Evolutionary conservation across 2,888 invertebrate genomes (phyloP).

Genomic region (Eurytoma californica): DNA sequence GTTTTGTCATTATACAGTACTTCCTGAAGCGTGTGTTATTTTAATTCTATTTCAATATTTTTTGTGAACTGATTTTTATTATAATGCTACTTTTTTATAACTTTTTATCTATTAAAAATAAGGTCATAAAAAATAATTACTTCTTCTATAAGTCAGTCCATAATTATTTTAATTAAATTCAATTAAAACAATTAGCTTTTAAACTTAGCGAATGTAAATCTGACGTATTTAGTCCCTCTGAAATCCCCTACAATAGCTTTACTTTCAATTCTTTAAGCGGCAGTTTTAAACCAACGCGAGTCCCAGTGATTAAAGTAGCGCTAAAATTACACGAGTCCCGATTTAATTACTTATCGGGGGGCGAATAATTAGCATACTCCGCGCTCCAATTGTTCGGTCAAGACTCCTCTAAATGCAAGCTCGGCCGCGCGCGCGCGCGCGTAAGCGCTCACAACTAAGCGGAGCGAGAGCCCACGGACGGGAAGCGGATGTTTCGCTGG

Average conservation of each 20-base stretch:
- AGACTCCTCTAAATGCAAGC: background rate
- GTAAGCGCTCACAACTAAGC: background rate
- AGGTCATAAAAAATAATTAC: too few relatives aligned
- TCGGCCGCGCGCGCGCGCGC: background rate
- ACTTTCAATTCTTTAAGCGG: background rate
- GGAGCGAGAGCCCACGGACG: background rate
- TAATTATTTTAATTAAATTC: too few relatives aligned
- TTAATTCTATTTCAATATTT: too few relatives aligned
- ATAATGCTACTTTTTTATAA: too few relatives aligned
- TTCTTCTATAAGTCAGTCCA: too few relatives aligned
- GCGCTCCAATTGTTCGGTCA: conserved; percentile 11
- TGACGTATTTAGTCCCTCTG: background rate
- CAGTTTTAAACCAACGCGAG: background rate
- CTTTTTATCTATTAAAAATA: too few relatives aligned
- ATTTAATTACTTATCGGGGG: conserved; percentile 27
- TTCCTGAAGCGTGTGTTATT: too few relatives aligned
- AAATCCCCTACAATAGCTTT: background rate
- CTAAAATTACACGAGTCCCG: conserved; percentile 5
- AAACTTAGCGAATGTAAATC: too few relatives aligned
- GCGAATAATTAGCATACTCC: conserved; percentile 23
- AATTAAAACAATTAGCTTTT: too few relatives aligned
- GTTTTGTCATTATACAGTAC: too few relatives aligned
- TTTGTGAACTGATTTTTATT: too few relatives aligned
- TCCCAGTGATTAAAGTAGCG: background rate
- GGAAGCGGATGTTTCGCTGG: conserved; percentile 8